Conservation (phyloP, 2,113 vertebrate species). For the human region DNA sequence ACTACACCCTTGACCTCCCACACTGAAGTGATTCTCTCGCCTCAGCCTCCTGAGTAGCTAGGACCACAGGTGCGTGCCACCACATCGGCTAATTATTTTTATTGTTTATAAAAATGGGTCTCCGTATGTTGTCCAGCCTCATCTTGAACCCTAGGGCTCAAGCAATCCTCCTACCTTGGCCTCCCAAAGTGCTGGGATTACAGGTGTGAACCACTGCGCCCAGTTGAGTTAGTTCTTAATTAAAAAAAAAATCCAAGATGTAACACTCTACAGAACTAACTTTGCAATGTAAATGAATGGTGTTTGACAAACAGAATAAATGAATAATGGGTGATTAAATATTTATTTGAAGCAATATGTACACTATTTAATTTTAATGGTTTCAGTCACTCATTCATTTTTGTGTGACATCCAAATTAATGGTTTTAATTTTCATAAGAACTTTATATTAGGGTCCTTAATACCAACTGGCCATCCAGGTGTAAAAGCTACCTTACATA, state of each 20-base stretch:
- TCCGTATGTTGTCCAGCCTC: too few species aligned
- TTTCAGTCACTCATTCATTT: not conserved
- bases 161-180: too few species aligned
- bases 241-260: not conserved
- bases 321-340: not conserved
- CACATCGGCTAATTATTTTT: too few species aligned
- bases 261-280: not conserved
- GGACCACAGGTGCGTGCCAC: too few species aligned
- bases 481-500: not conserved
- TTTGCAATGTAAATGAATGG: not conserved
- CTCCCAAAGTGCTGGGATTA: too few species aligned
- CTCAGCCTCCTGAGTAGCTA: too few species aligned
- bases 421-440: not conserved
- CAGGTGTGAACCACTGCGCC: too few species aligned
- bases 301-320: not conserved
- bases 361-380: not conserved
- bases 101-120: too few species aligned
- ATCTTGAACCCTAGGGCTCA: too few species aligned
- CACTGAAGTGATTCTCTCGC: too few species aligned
- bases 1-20: too few species aligned
- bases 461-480: not conserved
- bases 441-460: not conserved
- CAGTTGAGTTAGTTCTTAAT: not conserved
- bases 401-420: not conserved
- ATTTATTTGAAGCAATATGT: slow-evolving; percentile 9